Percentiles rank a stretch among this genome's conserved stretches.
Evolutionary conservation across 2,113 vertebrate species (phyloP).

Genomic region (Callionymus lyra): DNA sequence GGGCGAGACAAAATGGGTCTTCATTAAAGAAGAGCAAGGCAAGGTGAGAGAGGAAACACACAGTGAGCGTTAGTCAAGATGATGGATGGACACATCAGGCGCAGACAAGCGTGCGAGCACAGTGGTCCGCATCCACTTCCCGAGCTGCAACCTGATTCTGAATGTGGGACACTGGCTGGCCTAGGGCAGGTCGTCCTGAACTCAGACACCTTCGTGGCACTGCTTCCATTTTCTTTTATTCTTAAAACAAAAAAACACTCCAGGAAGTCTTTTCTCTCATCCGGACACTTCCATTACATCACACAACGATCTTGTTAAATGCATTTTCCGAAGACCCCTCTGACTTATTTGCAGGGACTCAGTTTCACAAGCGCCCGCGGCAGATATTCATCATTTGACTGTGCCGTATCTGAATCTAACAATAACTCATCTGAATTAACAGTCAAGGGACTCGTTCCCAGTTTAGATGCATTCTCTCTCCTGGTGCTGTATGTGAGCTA

Average conservation of each 20-base stretch:
- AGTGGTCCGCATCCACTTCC: conserved; percentile 23
- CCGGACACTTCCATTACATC: conserved; percentile 30
- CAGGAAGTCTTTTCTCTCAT: conserved; percentile 24
- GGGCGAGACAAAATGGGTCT: conserved; percentile 5
- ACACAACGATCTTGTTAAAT: conserved; percentile 24
- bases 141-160: conserved; percentile 40
- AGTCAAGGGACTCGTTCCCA: conserved; percentile 13
- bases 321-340: conserved; percentile 28
- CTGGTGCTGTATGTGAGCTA: not conserved
- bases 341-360: conserved; percentile 19
- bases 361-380: conserved; percentile 15
- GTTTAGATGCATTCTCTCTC: conserved; percentile 6
- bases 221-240: too few relatives aligned
- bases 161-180: conserved; percentile 48
- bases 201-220: conserved; percentile 9
- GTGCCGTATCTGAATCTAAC: conserved; percentile 11
- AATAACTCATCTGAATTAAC: conserved; percentile 25
- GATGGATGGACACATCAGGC: conserved; percentile 41
- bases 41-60: conserved; percentile 19
- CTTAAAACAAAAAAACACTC: conserved; percentile 12
- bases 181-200: conserved; percentile 31
- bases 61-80: conserved; percentile 9
- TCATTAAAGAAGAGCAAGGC: conserved; percentile 14
- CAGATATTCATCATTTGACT: conserved; percentile 24
- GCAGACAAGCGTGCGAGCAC: conserved; percentile 33